phyloP scores from a whole-genome alignment of 1,140 invertebrate species.

The Conus ventricosus region DNA sequence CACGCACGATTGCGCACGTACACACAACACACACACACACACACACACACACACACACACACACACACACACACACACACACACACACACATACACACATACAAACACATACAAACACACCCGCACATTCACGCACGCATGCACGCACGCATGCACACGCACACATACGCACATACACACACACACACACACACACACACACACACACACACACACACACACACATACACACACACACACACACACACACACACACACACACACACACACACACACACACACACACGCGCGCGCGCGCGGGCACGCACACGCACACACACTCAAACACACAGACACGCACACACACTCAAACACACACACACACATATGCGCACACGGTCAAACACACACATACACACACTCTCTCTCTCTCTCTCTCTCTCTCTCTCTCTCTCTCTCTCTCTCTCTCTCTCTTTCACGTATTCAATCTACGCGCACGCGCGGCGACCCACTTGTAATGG shows the following conservation, averaged over 20 bases:
- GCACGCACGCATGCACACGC: conserved; percentile 9
- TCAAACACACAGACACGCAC: no score
- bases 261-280: no score
- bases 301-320: no score
- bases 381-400: no score
- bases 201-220: conserved; percentile 14
- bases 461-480: no score
- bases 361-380: no score
- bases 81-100: not conserved
- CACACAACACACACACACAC: conserved; percentile 27
- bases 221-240: no score
- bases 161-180: not conserved
- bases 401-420: conserved; percentile 7
- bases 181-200: conserved; percentile 20
- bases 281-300: no score
- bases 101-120: not conserved
- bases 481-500: no score
- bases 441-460: conserved; percentile 10
- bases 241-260: no score
- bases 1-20: not conserved
- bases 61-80: conserved; percentile 9
- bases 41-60: conserved; percentile 13
- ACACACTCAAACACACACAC: no score
- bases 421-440: not conserved
- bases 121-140: not conserved